Evolutionary conservation across 2,888 invertebrate genomes (phyloP).

Genomic region (Tillus elongatus): DNA sequence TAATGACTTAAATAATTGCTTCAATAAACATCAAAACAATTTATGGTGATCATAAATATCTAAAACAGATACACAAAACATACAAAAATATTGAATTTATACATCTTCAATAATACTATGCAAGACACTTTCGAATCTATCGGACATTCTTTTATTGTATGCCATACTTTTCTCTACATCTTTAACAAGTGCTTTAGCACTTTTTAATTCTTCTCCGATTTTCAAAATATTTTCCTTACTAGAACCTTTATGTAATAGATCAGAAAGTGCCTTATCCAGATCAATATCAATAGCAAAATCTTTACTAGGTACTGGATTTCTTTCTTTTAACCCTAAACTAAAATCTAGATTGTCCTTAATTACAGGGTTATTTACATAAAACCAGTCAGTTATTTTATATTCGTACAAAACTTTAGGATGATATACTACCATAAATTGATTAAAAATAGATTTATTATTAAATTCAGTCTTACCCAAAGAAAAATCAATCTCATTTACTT

Average conservation of each 20-base stretch:
- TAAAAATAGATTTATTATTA: conserved; percentile 28
- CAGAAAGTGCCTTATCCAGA: not conserved
- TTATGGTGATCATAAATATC: too few relatives aligned
- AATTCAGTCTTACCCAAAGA: conserved; percentile 27
- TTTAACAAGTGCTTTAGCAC: not conserved
- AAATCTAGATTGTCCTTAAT: conserved; percentile 40
- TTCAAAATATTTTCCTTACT: not conserved
- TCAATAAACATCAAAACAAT: too few relatives aligned
- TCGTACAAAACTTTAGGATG: conserved; percentile 46
- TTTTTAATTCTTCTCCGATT: not conserved
- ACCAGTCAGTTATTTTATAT: conserved; percentile 51
- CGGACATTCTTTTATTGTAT: not conserved
- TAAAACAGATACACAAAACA: too few relatives aligned
- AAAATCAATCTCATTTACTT: conserved; percentile 43
- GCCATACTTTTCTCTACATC: not conserved
- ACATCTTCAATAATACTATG: not conserved
- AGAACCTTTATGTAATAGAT: conserved; percentile 3
- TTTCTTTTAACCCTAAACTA: conserved; percentile 1
- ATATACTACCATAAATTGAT: conserved; percentile 47
- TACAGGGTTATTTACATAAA: conserved; percentile 43
- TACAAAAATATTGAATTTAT: too few relatives aligned
- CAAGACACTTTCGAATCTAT: not conserved
- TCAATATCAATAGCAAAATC: not conserved
- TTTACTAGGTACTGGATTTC: not conserved
- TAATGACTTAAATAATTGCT: too few relatives aligned